These are phyloP conservation scores for Phymastichus coffea DNA, from an alignment of 1,140 invertebrate genomes.

Conservation along the genomic window DNA sequence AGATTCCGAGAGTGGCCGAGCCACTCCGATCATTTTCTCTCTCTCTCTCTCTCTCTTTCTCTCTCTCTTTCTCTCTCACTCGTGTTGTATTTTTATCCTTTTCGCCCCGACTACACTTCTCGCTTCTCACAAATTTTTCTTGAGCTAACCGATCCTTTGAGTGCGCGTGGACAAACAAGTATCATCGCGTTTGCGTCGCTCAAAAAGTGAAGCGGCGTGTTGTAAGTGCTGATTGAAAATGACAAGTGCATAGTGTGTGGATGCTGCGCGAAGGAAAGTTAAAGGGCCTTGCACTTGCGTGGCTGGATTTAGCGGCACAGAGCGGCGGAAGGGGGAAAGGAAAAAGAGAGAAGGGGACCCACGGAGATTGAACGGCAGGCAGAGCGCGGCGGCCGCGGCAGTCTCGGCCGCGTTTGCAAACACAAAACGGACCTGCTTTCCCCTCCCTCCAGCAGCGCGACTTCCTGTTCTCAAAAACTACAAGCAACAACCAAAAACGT, in stretches of 20 bases:
- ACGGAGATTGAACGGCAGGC: too few relatives aligned
- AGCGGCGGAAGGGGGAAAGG: background rate
- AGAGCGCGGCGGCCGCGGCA: too few relatives aligned
- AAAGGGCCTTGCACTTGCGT: background rate
- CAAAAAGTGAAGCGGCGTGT: too few relatives aligned
- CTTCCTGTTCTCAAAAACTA: background rate
- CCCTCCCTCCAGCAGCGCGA: background rate
- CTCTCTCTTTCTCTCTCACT: background rate
- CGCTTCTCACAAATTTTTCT: too few relatives aligned
- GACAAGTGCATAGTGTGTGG: too few relatives aligned
- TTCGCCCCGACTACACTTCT: background rate
- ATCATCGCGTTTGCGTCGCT: too few relatives aligned
- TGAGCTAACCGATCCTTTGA: too few relatives aligned
- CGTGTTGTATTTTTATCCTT: background rate
- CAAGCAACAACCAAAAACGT: background rate
- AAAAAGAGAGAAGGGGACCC: background rate
- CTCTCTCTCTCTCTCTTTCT: background rate
- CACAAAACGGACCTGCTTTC: background rate
- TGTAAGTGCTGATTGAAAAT: background rate
- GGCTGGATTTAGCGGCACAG: too few relatives aligned
- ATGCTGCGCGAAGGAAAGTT: too few relatives aligned
- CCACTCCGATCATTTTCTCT: background rate
- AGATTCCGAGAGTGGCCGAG: constrained; percentile 14
- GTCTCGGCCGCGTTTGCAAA: constrained; percentile 1
- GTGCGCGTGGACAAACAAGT: too few relatives aligned